A percentile compares a stretch with the other conserved stretches of the same genome.
Conservation (phyloP, 2,113 vertebrate genomes). For the Terrapene triunguis region DNA sequence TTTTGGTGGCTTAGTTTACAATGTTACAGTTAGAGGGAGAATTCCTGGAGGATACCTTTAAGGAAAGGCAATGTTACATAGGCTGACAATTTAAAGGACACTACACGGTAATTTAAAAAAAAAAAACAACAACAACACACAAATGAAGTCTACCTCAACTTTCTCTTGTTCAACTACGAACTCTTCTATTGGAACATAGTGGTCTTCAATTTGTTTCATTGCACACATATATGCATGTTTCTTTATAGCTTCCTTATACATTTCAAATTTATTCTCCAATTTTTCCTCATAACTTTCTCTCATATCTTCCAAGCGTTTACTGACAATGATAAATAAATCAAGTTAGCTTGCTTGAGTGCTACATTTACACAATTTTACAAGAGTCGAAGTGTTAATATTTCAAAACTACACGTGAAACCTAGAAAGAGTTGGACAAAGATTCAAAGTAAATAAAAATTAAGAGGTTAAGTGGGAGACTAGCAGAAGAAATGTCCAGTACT, state of each 20-base stretch:
- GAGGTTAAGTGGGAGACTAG: neutral
- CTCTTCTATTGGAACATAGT: constrained; percentile 87
- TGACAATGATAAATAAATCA: constrained; percentile 35
- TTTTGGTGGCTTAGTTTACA: neutral
- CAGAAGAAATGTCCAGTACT: neutral
- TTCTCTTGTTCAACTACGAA: constrained; percentile 87
- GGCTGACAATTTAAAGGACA: neutral
- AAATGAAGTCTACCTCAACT: constrained; percentile 80
- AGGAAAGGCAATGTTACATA: neutral
- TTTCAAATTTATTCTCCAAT: constrained; percentile 90
- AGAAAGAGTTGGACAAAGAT: neutral
- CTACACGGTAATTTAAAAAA: neutral
- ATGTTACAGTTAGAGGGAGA: neutral
- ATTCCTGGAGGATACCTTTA: neutral
- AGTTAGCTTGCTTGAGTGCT: neutral
- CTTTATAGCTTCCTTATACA: constrained; percentile 93
- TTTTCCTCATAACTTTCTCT: constrained; percentile 90
- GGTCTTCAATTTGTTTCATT: constrained; percentile 86
- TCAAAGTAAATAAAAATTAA: neutral
- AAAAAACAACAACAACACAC: neutral
- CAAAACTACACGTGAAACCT: neutral
- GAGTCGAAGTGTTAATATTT: neutral
- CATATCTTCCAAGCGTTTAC: constrained; percentile 86
- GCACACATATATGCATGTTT: constrained; percentile 90
- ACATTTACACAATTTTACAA: neutral